Conservation (phyloP, 1,140 invertebrate genomes). For the Halesus radiatus region DNA sequence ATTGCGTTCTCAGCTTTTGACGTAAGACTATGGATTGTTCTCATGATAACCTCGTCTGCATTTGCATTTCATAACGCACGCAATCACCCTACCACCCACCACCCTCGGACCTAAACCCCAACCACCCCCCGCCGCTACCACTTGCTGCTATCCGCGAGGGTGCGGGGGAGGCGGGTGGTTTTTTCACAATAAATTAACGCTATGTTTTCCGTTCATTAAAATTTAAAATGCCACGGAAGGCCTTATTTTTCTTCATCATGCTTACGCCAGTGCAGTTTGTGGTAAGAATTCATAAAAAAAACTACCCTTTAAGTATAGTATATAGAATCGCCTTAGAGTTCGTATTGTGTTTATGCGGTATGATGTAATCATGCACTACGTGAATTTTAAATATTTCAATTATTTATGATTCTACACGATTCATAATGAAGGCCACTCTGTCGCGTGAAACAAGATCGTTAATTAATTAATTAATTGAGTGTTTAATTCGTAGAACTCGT, state of each 20-base stretch:
- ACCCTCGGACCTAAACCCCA: too few relatives aligned
- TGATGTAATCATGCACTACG: too few relatives aligned
- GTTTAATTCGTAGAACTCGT: too few relatives aligned
- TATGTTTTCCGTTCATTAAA: conserved; percentile 1
- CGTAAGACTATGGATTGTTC: conserved; percentile 26
- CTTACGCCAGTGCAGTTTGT: conserved; percentile 1
- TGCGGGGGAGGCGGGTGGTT: not conserved
- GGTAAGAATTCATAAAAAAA: not conserved
- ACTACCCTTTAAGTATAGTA: too few relatives aligned
- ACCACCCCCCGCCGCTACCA: not conserved
- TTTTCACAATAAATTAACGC: conserved; percentile 1
- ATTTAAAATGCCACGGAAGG: not conserved
- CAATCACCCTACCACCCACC: not conserved
- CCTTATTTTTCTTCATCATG: conserved; percentile 1
- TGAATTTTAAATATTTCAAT: too few relatives aligned
- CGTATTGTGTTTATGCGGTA: too few relatives aligned
- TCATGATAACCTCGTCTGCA: conserved; percentile 24
- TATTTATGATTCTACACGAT: too few relatives aligned
- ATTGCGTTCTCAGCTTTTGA: conserved; percentile 23
- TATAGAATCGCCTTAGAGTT: too few relatives aligned
- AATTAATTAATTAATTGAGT: too few relatives aligned
- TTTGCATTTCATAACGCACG: conserved; percentile 37
- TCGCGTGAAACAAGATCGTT: too few relatives aligned
- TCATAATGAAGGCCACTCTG: too few relatives aligned
- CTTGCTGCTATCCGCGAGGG: not conserved